Evolutionary conservation across 2,113 vertebrate genomes (phyloP), one percentile per base, ranked within the genome.

Genomic region (Etheostoma spectabile): DNA sequence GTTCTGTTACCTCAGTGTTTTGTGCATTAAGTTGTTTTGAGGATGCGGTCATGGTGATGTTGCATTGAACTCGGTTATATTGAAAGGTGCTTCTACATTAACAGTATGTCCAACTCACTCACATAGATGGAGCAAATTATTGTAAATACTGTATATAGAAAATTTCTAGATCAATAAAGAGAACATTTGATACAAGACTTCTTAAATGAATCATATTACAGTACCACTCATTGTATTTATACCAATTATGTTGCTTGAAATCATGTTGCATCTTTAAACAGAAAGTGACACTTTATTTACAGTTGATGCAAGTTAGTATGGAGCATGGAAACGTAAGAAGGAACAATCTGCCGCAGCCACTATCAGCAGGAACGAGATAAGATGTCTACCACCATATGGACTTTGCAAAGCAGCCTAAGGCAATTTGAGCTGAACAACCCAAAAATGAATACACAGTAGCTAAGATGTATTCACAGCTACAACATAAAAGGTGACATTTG

Each of bases 401-500:
- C 86, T 88, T 74, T 75, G n/a, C 51, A 72, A 83, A 86, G 74
- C 70, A 84, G 80, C 84, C 68, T 46, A 77, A 66, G 77, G 85
- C 89, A 78, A 89, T 88, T 85, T 85, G 45, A 76, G 78, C 53
- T 8, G 57, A 82, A 77, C 56, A 42, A 72, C 60, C 77, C 45
- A 22, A 84, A 85, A 85, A 84, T 79, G 19, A 82, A 85, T 86
- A 85, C 83, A 64, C 2, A 10, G 62, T 33, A 46, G 85, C 83
- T 78, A 51, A 84, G 85, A 87, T 80, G 88, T 82, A 88, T 88
- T 91, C 88, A 91, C 72, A 42, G 86, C 79, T 76, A 74, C 82
- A 79, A 79, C 91, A 92, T 91, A 92, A 94, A 92, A 92, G 90
- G 81, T 93, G 91, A 93, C 85, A 91, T 93, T 90, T 94, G 86